Percentiles rank a stretch among this genome's conserved stretches.
Conservation (phyloP, 2,888 invertebrate species). For the Piscicola geometra region DNA sequence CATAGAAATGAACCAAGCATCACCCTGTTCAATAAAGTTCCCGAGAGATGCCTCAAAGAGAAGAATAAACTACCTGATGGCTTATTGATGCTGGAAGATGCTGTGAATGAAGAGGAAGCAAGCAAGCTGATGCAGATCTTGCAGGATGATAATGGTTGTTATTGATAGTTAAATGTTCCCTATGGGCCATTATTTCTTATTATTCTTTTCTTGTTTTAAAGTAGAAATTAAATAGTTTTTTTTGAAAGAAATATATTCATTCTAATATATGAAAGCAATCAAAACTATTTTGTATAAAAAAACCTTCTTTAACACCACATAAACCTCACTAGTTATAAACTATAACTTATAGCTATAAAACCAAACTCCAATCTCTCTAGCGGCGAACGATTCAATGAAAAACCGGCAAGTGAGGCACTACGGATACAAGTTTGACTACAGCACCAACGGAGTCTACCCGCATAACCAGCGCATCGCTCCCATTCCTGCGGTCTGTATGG, state of each 20-base stretch:
- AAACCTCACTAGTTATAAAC: no score
- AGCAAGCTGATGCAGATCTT: not conserved
- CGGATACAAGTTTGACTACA: conserved; percentile 86
- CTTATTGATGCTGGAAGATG: not conserved
- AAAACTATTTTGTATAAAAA: no score
- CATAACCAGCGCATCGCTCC: conserved; percentile 62
- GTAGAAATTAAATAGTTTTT: no score
- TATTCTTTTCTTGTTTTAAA: no score
- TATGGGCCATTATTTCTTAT: no score
- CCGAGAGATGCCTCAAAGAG: not conserved
- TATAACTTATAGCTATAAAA: no score
- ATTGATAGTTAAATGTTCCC: not conserved
- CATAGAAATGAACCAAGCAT: no score
- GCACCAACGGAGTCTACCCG: conserved; percentile 76
- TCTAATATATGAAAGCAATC: no score
- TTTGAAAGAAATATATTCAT: no score
- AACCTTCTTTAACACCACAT: no score
- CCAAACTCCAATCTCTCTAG: conserved; percentile 35
- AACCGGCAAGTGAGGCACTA: conserved; percentile 82
- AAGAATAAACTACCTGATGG: not conserved
- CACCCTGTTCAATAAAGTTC: no score
- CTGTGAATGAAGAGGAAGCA: not conserved
- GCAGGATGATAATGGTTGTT: not conserved
- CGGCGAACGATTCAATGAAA: conserved; percentile 58
- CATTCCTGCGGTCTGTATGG: conserved; percentile 69